Base-by-base conservation (phyloP, 2,888 invertebrate genomes). In the Phorcus lineatus region DNA sequence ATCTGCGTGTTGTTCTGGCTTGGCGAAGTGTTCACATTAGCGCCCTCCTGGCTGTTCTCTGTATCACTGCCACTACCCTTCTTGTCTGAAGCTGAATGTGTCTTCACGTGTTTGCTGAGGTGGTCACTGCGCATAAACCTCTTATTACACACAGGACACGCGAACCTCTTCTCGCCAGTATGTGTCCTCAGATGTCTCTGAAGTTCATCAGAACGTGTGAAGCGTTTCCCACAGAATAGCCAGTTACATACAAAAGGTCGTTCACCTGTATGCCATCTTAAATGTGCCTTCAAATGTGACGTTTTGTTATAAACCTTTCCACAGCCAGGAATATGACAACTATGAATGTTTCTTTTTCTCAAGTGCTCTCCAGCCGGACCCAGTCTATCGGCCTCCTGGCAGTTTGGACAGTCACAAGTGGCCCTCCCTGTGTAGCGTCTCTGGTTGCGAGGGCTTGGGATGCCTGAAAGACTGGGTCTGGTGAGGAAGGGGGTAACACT, bases 391-490 rank as follows among this genome's bases (percentile, higher is more conserved):
- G 98, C 98, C 94, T 99, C 99, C 94, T 98, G 98, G 93, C 99
- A 99, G 94, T 99, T 99, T 80, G 99, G 99, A 92, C 99, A 99
- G 94, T 99, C 99, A 94, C 99, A 99, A 66, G 98, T 99, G 22
- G 98, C 98, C 40, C 79, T 36, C 0, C 98, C 98, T 36, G 98
- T 97, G 94, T 98, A 98, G 82, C 98, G 96, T 81, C 98, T 95
- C 80, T 89, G 89, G 31, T 91, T 89, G 31, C 92, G 87, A 16
- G 88, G 83, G 78, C 86, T 88, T 86, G 97, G 96, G 85, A 79
- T 57, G 22, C 54, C 55, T 31, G 79, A 74, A 28, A 79, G 55
- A 40, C 79, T 55, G 36, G 79, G 79, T 74, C 79, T 52, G 40
- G 79, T 74, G n/a, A 80, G 74, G 52, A 77, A 80, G 53, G 75